Conservation (phyloP, 2,888 invertebrate species). For the Barypeithes pellucidus region DNA sequence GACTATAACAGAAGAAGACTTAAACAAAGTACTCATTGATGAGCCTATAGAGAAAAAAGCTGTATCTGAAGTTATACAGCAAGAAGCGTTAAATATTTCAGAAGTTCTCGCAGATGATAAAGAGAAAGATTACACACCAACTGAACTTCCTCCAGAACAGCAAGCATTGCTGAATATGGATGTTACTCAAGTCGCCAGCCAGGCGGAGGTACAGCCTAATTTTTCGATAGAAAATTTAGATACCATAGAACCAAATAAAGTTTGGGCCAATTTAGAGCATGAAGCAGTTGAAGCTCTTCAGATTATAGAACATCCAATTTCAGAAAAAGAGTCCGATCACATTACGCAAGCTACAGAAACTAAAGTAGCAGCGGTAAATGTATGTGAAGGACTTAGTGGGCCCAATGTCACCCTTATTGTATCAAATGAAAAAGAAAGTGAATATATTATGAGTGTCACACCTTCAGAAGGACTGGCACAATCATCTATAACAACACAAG, state of each 20-base stretch:
- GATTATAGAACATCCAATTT: constrained; percentile 72
- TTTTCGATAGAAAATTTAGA: constrained; percentile 64
- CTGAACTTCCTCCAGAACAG: constrained; percentile 66
- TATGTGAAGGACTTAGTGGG: constrained; percentile 65
- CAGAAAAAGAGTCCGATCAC: constrained; percentile 71
- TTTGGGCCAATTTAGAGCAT: constrained; percentile 71
- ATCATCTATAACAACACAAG: constrained; percentile 69
- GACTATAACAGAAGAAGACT: constrained; percentile 74
- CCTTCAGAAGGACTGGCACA: constrained; percentile 69
- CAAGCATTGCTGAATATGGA: constrained; percentile 71
- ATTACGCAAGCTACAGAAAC: constrained; percentile 64
- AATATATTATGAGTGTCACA: constrained; percentile 66
- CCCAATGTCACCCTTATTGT: constrained; percentile 70
- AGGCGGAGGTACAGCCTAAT: constrained; percentile 71
- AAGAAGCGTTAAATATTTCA: constrained; percentile 71
- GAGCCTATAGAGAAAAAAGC: constrained; percentile 64
- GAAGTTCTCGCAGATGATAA: constrained; percentile 72
- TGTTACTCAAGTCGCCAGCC: constrained; percentile 71
- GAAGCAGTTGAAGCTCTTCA: constrained; percentile 72
- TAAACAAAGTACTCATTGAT: constrained; percentile 66
- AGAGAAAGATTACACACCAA: constrained; percentile 70
- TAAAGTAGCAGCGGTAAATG: constrained; percentile 66
- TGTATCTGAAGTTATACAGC: constrained; percentile 67
- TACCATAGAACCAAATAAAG: constrained; percentile 66
- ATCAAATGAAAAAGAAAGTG: constrained; percentile 70